Conservation (phyloP, 2,888 invertebrate species). For the Archips xylosteana region DNA sequence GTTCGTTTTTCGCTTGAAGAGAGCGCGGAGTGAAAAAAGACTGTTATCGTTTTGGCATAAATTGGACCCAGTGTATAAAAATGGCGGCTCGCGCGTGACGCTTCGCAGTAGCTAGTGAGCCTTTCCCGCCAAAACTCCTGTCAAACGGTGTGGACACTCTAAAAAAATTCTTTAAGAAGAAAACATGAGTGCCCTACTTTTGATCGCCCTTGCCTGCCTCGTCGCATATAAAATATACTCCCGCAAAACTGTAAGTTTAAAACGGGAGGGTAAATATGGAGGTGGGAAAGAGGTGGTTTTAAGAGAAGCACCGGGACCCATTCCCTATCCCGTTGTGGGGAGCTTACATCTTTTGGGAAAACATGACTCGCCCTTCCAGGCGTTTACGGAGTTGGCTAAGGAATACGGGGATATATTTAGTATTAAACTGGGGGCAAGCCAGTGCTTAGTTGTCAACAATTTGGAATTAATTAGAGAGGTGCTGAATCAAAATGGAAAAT, state of each 20-base stretch:
- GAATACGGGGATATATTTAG: constrained; percentile 90
- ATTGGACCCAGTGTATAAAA: constrained; percentile 50
- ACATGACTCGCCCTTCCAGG: constrained; percentile 89
- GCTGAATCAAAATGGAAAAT: constrained; percentile 91
- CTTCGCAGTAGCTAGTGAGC: constrained; percentile 56
- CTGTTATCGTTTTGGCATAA: constrained; percentile 26
- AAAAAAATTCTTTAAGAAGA: constrained; percentile 61
- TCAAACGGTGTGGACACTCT: constrained; percentile 70
- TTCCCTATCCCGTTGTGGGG: constrained; percentile 88
- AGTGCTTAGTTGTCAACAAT: constrained; percentile 91
- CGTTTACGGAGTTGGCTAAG: constrained; percentile 89
- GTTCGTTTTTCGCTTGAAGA: constrained; percentile 2
- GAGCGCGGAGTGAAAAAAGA: constrained; percentile 24
- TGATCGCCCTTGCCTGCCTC: constrained; percentile 59
- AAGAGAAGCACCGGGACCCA: constrained; percentile 87
- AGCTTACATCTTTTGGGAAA: constrained; percentile 88
- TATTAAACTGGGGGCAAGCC: constrained; percentile 88
- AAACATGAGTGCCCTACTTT: constrained; percentile 77
- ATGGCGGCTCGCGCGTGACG: constrained; percentile 46
- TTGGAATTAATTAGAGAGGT: constrained; percentile 90
- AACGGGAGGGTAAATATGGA: constrained; percentile 59
- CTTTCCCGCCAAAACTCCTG: constrained; percentile 69
- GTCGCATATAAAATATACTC: constrained; percentile 68
- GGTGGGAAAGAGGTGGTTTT: constrained; percentile 55
- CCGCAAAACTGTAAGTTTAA: constrained; percentile 57